These are phyloP conservation scores for Galaxea fascicularis DNA, from an alignment of 92 coral and sea anemone species.

Conservation along the genomic window DNA sequence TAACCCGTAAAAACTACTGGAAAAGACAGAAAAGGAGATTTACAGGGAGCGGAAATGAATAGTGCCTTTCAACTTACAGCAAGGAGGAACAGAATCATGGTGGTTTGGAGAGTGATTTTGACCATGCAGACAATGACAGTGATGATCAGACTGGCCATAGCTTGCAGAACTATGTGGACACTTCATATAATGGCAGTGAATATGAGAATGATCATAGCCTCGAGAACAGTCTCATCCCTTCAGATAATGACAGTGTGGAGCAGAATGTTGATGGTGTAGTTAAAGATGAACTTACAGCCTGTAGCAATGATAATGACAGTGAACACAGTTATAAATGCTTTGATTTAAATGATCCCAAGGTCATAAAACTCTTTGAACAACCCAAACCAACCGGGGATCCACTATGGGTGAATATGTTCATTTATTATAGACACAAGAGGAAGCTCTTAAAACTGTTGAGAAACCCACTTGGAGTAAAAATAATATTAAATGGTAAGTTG, in stretches of 20 bases:
- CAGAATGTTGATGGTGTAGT: neutral
- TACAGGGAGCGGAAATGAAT: constrained; percentile 26
- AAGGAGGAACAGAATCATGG: constrained; percentile 21
- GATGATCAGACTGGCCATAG: neutral
- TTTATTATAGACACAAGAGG: constrained; percentile 17
- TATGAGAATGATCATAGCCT: constrained; percentile 17
- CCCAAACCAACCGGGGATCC: constrained; percentile 35
- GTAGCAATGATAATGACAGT: constrained; percentile 22
- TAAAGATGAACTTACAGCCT: constrained; percentile 18
- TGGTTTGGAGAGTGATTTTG: constrained; percentile 16
- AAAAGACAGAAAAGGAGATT: constrained; percentile 25
- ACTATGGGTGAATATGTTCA: constrained; percentile 26
- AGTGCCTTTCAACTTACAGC: constrained; percentile 21
- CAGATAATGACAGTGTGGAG: constrained; percentile 5
- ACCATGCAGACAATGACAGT: constrained; percentile 20
- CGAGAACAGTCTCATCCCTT: constrained; percentile 9
- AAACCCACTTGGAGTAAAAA: constrained; percentile 50
- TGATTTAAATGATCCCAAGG: constrained; percentile 29
- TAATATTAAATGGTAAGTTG: constrained; percentile 36
- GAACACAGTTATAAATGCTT: constrained; percentile 2
- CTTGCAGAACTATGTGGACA: constrained; percentile 7
- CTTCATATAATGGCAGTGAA: constrained; percentile 13
- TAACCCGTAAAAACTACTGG: constrained; percentile 34
- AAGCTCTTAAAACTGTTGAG: constrained; percentile 35
- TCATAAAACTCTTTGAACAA: constrained; percentile 40